Evolutionary conservation across 2,797 vertebrate species (phyloP).

Genomic region (Argentina silus): DNA sequence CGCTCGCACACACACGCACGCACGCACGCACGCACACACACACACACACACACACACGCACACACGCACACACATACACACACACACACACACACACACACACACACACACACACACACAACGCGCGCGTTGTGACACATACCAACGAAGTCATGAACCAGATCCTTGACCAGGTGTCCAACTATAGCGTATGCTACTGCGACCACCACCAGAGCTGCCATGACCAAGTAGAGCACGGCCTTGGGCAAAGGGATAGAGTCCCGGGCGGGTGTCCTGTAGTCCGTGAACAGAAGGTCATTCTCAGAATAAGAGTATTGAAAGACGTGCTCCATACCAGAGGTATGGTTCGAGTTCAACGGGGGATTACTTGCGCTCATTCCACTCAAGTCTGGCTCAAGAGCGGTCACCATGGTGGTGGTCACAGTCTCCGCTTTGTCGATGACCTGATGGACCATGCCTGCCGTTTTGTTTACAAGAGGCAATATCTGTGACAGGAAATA

Average conservation of each 20-base stretch:
- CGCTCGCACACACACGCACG: not conserved
- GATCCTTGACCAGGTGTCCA: slow-evolving; percentile 89
- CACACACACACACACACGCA: not conserved
- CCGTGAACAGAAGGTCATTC: slow-evolving; percentile 83
- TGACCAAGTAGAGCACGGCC: slow-evolving; percentile 88
- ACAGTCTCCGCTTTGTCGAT: slow-evolving; percentile 77
- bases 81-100: slow-evolving; percentile 12
- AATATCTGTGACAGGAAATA: slow-evolving; percentile 86
- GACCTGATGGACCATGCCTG: slow-evolving; percentile 77
- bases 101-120: slow-evolving; percentile 12
- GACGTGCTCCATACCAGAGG: slow-evolving; percentile 83
- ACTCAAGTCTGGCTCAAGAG: slow-evolving; percentile 81
- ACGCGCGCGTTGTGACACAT: slow-evolving; percentile 60
- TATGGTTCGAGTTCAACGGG: slow-evolving; percentile 83
- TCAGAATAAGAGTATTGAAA: slow-evolving; percentile 86
- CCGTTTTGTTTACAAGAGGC: slow-evolving; percentile 85
- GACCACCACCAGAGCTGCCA: slow-evolving; percentile 89
- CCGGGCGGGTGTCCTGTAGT: slow-evolving; percentile 79
- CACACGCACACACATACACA: slow-evolving; percentile 4
- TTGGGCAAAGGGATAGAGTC: slow-evolving; percentile 86
- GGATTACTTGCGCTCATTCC: slow-evolving; percentile 78
- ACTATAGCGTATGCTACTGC: slow-evolving; percentile 89
- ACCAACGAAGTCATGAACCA: slow-evolving; percentile 88
- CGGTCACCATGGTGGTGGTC: slow-evolving; percentile 82
- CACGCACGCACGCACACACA: not conserved